phyloP scores from a whole-genome alignment of 1,140 invertebrate genomes.

The Panagrolaimus sp. region DNA sequence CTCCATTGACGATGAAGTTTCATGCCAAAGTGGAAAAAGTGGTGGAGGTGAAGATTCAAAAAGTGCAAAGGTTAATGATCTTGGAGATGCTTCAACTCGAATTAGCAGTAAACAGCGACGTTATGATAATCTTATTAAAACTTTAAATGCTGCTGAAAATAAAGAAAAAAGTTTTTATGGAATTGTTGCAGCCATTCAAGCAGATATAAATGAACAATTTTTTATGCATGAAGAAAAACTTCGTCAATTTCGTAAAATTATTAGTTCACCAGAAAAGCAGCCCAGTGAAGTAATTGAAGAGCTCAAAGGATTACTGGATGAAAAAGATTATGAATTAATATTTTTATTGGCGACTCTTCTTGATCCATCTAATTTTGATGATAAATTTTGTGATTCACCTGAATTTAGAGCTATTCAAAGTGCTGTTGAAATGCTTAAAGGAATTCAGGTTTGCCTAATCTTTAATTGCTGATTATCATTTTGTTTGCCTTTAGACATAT shows the following conservation, averaged over 20 bases:
- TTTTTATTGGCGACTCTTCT: conserved; percentile 3
- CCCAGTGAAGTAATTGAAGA: conserved; percentile 8
- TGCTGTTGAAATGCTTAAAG: conserved; percentile 3
- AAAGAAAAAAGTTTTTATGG: conserved; percentile 1
- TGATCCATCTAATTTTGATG: not conserved
- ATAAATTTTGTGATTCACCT: not conserved
- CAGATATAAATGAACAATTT: not conserved
- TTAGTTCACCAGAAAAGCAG: not conserved
- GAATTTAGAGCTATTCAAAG: not conserved
- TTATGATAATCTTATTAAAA: not conserved
- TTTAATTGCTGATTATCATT: too few relatives aligned
- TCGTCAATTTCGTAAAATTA: not conserved
- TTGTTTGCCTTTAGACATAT: not conserved
- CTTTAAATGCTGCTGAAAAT: not conserved
- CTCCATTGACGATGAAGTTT: too few relatives aligned
- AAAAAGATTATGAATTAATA: not conserved
- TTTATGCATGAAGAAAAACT: conserved; percentile 15
- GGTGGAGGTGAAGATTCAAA: too few relatives aligned
- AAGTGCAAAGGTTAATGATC: too few relatives aligned
- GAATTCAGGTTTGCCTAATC: not conserved
- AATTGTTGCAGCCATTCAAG: conserved; percentile 7
- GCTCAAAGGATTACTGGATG: not conserved
- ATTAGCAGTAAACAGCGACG: not conserved
- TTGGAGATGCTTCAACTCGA: too few relatives aligned
- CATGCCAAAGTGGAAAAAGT: too few relatives aligned